Conservation (phyloP, 2,888 invertebrate genomes). For the Lepidocyrtinus sp. region DNA sequence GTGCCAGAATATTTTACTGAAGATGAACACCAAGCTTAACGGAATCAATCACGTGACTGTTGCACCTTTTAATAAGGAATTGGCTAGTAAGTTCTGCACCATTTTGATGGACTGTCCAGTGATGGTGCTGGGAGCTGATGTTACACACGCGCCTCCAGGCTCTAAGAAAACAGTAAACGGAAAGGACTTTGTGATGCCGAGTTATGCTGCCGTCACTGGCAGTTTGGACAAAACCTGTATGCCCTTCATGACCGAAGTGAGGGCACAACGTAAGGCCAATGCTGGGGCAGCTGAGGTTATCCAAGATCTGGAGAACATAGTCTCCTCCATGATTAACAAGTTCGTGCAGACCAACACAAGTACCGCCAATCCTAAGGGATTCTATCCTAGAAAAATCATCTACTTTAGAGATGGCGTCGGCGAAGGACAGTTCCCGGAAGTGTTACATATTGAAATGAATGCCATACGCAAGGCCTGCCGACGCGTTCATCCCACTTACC, state of each 20-base stretch:
- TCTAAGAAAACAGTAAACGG: too few relatives aligned
- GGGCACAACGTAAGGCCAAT: slow-evolving; percentile 49
- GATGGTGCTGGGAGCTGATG: slow-evolving; percentile 74
- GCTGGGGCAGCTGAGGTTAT: slow-evolving; percentile 61
- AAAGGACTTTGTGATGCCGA: neutral
- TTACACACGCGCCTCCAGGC: slow-evolving; percentile 73
- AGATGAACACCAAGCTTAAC: slow-evolving; percentile 73
- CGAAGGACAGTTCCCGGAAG: slow-evolving; percentile 72
- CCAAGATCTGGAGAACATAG: slow-evolving; percentile 53
- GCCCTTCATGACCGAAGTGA: slow-evolving; percentile 58
- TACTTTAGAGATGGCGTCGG: slow-evolving; percentile 73
- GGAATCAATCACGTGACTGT: slow-evolving; percentile 71
- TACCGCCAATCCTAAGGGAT: slow-evolving; percentile 13
- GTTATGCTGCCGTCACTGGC: neutral
- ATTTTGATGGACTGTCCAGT: slow-evolving; percentile 69
- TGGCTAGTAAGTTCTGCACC: slow-evolving; percentile 62
- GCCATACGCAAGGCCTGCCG: slow-evolving; percentile 75
- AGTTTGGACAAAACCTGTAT: slow-evolving; percentile 39
- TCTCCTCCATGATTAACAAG: slow-evolving; percentile 68
- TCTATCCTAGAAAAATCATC: slow-evolving; percentile 71
- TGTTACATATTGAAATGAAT: slow-evolving; percentile 69
- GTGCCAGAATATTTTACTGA: slow-evolving; percentile 71
- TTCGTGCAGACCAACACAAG: slow-evolving; percentile 43
- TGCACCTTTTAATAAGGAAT: neutral
- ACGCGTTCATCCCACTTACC: slow-evolving; percentile 75